phyloP scores from a whole-genome alignment of 2,113 vertebrate species.

The Nanorana parkeri region DNA sequence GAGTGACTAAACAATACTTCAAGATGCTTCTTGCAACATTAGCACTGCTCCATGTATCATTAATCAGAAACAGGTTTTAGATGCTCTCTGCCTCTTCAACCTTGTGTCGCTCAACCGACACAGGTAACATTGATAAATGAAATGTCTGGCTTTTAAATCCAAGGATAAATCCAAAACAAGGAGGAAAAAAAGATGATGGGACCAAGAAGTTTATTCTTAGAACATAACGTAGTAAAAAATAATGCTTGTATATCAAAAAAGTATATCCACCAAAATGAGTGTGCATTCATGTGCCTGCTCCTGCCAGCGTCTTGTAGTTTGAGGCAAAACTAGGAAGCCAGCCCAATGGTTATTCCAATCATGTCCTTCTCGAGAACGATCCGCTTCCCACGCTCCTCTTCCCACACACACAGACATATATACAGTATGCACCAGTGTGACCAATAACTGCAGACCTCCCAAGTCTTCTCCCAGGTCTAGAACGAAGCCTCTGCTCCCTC shows the following conservation, averaged over 20 bases:
- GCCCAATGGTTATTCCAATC: slow-evolving; percentile 54
- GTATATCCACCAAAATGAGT: slow-evolving; percentile 47
- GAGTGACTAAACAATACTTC: slow-evolving; percentile 31
- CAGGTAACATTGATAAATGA: slow-evolving; percentile 14
- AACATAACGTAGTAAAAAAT: slow-evolving; percentile 48
- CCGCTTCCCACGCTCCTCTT: slow-evolving; percentile 53
- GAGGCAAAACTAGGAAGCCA: slow-evolving; percentile 49
- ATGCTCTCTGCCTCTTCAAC: slow-evolving; percentile 6
- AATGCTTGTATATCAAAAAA: slow-evolving; percentile 45
- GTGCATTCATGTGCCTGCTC: slow-evolving; percentile 39
- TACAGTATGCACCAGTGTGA: slow-evolving; percentile 53
- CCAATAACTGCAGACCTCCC: slow-evolving; percentile 48
- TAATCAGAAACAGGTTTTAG: neutral
- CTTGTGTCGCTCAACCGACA: slow-evolving; percentile 25
- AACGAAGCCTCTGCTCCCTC: slow-evolving; percentile 33
- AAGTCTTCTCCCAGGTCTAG: slow-evolving; percentile 36
- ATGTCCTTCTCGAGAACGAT: slow-evolving; percentile 52
- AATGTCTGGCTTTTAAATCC: slow-evolving; percentile 57
- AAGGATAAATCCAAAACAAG: slow-evolving; percentile 41
- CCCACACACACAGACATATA: slow-evolving; percentile 57
- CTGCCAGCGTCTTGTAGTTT: slow-evolving; percentile 38
- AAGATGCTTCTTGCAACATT: slow-evolving; percentile 42
- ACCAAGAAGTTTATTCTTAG: slow-evolving; percentile 27
- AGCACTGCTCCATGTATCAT: slow-evolving; percentile 14
- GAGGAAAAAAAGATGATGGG: slow-evolving; percentile 17